phyloP scores from a whole-genome alignment of 2,888 invertebrate genomes.

The Apodemia duryi region DNA sequence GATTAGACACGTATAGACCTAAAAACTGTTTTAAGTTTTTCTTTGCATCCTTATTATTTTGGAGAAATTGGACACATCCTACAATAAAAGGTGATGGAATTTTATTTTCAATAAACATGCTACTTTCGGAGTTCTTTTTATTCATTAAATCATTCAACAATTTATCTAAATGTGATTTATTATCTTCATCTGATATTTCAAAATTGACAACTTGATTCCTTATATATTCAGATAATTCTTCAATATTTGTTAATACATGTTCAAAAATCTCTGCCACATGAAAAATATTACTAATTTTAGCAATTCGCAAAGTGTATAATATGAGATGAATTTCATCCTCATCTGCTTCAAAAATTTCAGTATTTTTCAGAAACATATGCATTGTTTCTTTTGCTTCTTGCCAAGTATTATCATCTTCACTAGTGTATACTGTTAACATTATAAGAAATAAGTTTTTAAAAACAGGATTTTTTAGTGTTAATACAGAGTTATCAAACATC shows the following conservation, averaged over 20 bases:
- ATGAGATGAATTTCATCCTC: constrained; percentile 84
- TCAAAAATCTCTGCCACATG: constrained; percentile 58
- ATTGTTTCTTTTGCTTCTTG: constrained; percentile 77
- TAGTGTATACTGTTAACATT: constrained; percentile 76
- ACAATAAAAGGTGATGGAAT: constrained; percentile 64
- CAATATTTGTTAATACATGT: constrained; percentile 53
- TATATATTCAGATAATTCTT: constrained; percentile 51
- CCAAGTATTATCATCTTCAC: constrained; percentile 54
- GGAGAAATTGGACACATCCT: constrained; percentile 60
- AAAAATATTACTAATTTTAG: constrained; percentile 49
- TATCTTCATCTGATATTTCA: constrained; percentile 54
- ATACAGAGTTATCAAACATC: constrained; percentile 66
- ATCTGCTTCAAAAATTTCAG: constrained; percentile 82
- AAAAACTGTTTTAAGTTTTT: constrained; percentile 60
- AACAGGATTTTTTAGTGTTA: constrained; percentile 72
- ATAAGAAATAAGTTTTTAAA: constrained; percentile 78
- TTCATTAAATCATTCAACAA: constrained; percentile 63
- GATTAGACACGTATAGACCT: constrained; percentile 69
- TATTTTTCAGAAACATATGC: constrained; percentile 78
- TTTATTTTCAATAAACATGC: constrained; percentile 59
- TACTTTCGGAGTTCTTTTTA: constrained; percentile 49
- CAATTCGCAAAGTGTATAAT: constrained; percentile 73
- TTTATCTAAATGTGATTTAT: constrained; percentile 49
- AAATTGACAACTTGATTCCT: constrained; percentile 58
- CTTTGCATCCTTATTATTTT: constrained; percentile 52